A percentile compares a stretch with the other conserved stretches of the same genome.
Evolutionary conservation across 2,888 invertebrate genomes (phyloP).

Genomic region (Nephrocerus scutellatus): DNA sequence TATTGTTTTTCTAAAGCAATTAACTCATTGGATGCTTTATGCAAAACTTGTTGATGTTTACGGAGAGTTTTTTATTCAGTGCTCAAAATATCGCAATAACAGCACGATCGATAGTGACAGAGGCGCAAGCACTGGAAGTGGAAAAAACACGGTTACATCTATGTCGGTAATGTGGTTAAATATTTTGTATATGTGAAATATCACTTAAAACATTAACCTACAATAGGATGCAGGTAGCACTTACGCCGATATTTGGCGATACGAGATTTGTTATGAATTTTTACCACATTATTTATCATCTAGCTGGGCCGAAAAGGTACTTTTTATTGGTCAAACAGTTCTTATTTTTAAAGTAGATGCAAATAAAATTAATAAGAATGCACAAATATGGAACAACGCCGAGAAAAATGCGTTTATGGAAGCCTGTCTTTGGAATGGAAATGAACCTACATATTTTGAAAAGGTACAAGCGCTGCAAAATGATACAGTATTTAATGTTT

Average conservation of each 20-base stretch:
- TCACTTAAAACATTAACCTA: conserved; percentile 6
- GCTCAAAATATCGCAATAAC: conserved; percentile 39
- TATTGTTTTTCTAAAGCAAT: conserved; percentile 71
- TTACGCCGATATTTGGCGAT: conserved; percentile 58
- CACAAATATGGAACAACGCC: conserved; percentile 31
- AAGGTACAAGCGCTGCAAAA: conserved; percentile 61
- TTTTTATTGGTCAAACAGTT: conserved; percentile 84
- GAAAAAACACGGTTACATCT: conserved; percentile 40
- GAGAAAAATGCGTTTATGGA: conserved; percentile 24
- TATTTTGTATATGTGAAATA: conserved; percentile 6
- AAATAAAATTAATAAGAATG: conserved; percentile 47
- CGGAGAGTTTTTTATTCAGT: conserved; percentile 76
- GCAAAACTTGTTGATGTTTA: conserved; percentile 71
- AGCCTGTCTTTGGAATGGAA: conserved; percentile 66
- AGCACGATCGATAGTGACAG: conserved; percentile 29
- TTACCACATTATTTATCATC: conserved; percentile 74
- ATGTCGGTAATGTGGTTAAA: conserved; percentile 40
- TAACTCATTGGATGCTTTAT: conserved; percentile 80
- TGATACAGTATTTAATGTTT: conserved; percentile 52
- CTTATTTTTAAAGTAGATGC: conserved; percentile 63
- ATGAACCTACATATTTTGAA: conserved; percentile 65
- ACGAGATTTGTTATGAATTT: conserved; percentile 61
- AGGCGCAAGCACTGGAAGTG: conserved; percentile 29
- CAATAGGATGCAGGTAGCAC: conserved; percentile 45
- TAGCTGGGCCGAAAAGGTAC: conserved; percentile 71